These are phyloP conservation scores for Monochamus saltuarius DNA, from an alignment of 1,140 invertebrate species.

Conservation along the genomic window DNA sequence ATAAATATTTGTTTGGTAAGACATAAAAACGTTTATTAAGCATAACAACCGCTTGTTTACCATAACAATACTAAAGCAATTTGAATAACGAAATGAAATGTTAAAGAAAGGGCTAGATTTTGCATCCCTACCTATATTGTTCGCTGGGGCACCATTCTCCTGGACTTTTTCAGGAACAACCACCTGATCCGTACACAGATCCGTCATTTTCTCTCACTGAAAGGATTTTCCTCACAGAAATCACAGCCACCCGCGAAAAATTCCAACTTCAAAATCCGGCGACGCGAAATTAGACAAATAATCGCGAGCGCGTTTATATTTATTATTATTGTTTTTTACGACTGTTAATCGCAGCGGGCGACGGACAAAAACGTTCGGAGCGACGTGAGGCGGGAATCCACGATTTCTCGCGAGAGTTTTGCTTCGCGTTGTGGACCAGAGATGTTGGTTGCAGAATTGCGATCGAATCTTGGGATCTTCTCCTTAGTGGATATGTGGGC, in stretches of 20 bases:
- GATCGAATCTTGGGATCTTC: too few relatives aligned
- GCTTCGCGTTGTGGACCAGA: too few relatives aligned
- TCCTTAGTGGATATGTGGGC: too few relatives aligned
- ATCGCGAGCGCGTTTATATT: conserved; percentile 5
- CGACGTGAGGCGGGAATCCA: background rate
- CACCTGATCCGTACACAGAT: conserved; percentile 10
- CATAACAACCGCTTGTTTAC: too few relatives aligned
- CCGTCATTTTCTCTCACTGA: conserved; percentile 6
- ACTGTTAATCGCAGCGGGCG: background rate
- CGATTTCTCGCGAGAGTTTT: too few relatives aligned
- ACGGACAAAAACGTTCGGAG: background rate
- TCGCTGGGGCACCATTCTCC: background rate
- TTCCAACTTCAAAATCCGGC: background rate
- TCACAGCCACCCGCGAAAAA: conserved; percentile 1
- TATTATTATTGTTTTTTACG: conserved; percentile 10
- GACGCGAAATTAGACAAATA: conserved; percentile 14
- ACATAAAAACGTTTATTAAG: too few relatives aligned
- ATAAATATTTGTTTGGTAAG: too few relatives aligned
- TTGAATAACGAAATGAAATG: too few relatives aligned
- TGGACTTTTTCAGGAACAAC: conserved; percentile 6
- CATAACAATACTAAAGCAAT: too few relatives aligned
- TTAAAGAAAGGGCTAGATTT: too few relatives aligned
- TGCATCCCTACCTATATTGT: background rate
- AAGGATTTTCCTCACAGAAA: background rate
- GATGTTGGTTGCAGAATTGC: too few relatives aligned